phyloP scores from a whole-genome alignment of 2,888 invertebrate genomes.

The Papilio protenor region DNA sequence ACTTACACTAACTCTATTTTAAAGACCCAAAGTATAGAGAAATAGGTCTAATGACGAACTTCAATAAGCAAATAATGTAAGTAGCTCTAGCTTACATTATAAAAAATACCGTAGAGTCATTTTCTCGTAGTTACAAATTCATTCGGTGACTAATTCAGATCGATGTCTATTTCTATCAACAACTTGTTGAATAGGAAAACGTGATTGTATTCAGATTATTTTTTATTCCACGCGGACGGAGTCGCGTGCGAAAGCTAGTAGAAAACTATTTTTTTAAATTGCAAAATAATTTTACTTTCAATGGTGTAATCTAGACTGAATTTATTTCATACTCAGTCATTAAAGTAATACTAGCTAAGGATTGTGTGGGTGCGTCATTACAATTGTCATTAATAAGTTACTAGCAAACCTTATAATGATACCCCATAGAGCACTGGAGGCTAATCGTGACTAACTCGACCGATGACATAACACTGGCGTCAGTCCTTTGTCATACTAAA shows the following conservation, averaged over 20 bases:
- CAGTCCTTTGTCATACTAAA: conserved; percentile 43
- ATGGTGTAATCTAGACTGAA: neutral
- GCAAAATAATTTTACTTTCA: neutral
- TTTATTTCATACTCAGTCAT: neutral
- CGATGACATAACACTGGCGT: conserved; percentile 44
- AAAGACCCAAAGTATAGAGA: too few species aligned
- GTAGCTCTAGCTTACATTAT: neutral
- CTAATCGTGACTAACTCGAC: conserved; percentile 40
- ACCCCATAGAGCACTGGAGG: conserved; percentile 36
- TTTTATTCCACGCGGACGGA: conserved; percentile 53
- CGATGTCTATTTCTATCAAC: conserved; percentile 32
- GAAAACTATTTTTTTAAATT: too few species aligned
- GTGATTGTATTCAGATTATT: conserved; percentile 78
- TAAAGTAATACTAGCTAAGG: conserved; percentile 23
- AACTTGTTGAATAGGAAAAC: conserved; percentile 72
- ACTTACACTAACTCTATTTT: too few species aligned
- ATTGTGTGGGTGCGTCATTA: conserved; percentile 31
- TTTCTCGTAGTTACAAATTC: neutral
- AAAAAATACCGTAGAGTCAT: neutral
- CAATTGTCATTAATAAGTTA: conserved; percentile 37
- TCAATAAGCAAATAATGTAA: too few species aligned
- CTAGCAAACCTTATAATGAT: conserved; percentile 41
- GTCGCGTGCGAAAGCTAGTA: too few species aligned
- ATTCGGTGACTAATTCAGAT: conserved; percentile 20
- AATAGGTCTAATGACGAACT: too few species aligned